Percentiles rank a stretch among this genome's conserved stretches.
Conservation (phyloP, 1,140 invertebrate species). For the Triops longicaudatus region DNA sequence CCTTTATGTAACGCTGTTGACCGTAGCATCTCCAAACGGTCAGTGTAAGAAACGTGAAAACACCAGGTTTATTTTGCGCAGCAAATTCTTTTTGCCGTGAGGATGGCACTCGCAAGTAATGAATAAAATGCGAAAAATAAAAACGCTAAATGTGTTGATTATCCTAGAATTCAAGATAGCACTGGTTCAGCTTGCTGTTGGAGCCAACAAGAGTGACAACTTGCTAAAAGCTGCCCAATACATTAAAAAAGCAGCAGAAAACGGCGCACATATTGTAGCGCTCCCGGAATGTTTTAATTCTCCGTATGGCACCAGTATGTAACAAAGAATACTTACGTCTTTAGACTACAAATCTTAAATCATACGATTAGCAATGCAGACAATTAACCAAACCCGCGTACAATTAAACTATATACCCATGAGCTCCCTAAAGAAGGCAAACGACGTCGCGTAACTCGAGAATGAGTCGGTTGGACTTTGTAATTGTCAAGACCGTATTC, state of each 20-base stretch:
- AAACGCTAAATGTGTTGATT: neutral
- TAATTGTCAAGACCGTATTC: too few species aligned
- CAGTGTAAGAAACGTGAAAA: neutral
- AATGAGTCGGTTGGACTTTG: too few species aligned
- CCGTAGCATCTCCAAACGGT: neutral
- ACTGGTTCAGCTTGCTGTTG: constrained; percentile 68
- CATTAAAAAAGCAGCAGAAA: constrained; percentile 62
- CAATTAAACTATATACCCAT: too few species aligned
- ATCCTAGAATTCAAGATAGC: constrained; percentile 50
- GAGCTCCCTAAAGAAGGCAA: too few species aligned
- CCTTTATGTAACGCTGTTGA: too few species aligned
- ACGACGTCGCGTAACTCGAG: too few species aligned
- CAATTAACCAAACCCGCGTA: too few species aligned
- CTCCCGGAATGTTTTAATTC: constrained; percentile 92
- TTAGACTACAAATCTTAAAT: neutral
- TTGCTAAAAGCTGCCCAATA: constrained; percentile 57
- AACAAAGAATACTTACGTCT: neutral
- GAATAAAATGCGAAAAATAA: neutral
- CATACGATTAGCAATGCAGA: too few species aligned
- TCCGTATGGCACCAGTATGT: constrained; percentile 76
- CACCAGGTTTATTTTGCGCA: neutral
- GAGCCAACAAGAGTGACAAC: constrained; percentile 64
- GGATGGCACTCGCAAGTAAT: neutral
- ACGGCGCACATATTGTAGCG: constrained; percentile 65
- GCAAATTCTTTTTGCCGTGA: neutral